Conservation (phyloP, 2,888 invertebrate species). For the Aelia acuminata region DNA sequence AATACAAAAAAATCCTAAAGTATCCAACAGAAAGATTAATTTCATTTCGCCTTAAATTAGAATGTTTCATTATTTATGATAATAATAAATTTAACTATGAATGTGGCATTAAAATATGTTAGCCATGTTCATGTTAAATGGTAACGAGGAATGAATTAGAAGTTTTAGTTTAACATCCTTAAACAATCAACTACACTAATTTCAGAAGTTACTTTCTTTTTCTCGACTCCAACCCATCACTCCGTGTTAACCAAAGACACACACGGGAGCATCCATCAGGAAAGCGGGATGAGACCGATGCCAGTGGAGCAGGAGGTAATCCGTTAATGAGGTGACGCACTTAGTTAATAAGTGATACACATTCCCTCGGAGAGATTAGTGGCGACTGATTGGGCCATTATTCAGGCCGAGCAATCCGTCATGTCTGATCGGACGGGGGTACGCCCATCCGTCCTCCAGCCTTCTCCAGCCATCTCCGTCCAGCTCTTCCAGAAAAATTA, state of each 20-base stretch:
- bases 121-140: too few species aligned
- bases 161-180: too few species aligned
- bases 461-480: background rate
- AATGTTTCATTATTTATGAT: too few species aligned
- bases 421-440: background rate
- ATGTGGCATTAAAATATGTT: too few species aligned
- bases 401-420: constrained; percentile 34
- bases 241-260: background rate
- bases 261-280: background rate
- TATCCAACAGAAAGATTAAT: too few species aligned
- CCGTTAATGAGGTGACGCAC: constrained; percentile 33
- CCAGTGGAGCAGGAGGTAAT: background rate
- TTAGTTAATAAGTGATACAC: constrained; percentile 52
- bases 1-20: too few species aligned
- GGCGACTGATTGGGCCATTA: constrained; percentile 49
- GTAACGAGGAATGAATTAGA: too few species aligned
- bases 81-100: too few species aligned
- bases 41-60: too few species aligned
- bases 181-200: background rate
- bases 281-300: background rate
- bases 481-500: background rate
- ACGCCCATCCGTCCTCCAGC: constrained; percentile 39
- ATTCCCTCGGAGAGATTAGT: constrained; percentile 44
- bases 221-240: background rate
- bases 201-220: background rate